Percentiles rank a stretch among this genome's conserved stretches.
Evolutionary conservation across 2,797 vertebrate genomes (phyloP).

Genomic region (Aphelocoma californica): DNA sequence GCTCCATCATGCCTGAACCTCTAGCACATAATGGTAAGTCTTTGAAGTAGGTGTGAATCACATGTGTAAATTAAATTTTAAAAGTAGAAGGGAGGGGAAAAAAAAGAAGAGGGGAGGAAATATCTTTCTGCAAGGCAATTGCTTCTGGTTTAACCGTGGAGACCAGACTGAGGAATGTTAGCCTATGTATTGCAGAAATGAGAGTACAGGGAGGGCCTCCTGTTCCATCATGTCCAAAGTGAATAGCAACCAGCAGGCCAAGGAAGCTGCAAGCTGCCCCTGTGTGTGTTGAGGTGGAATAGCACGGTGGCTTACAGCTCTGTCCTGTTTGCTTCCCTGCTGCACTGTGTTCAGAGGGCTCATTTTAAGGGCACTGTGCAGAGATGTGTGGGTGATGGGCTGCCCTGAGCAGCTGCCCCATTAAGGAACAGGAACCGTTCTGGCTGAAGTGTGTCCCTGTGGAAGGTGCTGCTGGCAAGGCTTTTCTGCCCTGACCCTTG

Average conservation of each 20-base stretch:
- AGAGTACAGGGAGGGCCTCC: no score
- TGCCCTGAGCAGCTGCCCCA: not conserved
- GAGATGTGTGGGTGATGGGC: not conserved
- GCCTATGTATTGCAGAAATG: not conserved
- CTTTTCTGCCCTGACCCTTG: not conserved
- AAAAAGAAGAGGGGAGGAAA: no score
- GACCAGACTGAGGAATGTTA: no score
- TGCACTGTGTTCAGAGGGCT: not conserved
- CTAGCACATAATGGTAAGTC: not conserved
- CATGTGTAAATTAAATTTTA: no score
- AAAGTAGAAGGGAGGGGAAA: no score
- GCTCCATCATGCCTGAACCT: not conserved
- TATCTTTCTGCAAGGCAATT: not conserved
- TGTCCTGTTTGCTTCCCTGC: not conserved
- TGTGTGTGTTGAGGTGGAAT: not conserved
- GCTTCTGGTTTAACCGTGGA: not conserved
- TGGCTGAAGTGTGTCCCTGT: not conserved
- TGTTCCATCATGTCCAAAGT: not conserved
- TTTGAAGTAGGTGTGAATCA: not conserved
- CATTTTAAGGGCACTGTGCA: not conserved
- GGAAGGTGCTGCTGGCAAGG: not conserved
- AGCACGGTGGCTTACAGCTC: not conserved
- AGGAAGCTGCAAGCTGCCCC: not conserved
- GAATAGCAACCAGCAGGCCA: not conserved
- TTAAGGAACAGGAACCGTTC: fast-evolving